Base-by-base conservation (phyloP, 2,888 invertebrate species). In the Fissipunctia ypsillon region DNA sequence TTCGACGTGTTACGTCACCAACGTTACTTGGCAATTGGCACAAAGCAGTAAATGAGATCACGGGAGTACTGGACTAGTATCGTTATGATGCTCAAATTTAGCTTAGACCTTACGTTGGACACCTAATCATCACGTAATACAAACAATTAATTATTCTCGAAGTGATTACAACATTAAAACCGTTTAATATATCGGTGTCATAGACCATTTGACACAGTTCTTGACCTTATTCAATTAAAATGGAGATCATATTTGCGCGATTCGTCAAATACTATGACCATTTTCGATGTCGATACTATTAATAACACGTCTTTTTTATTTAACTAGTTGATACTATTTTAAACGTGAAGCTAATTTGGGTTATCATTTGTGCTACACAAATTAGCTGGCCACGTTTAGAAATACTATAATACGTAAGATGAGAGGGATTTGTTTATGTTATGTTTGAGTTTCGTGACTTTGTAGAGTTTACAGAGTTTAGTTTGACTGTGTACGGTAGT, bases 11-110 rank as follows among this genome's bases (percentile, higher is more conserved):
- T 75, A 81, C 87, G 75, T 85, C 82, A 82, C 48, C 76, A 78
- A 71, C 72, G 66, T 67, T 80, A 81, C 78, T 84, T 86, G 76
- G 79, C 84, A 85, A 87, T 84, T 85, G 84, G 84, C 78, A 84
- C 83, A 71, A 79, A 84, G 84, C 83, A 78, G 72, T 78, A 75
- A 85, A 87, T 81, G 87, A 86, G 86, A 84, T 87, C 87, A 87
- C 80, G 71, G 73, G 76, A 80, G 64, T 81, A 80, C 79, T 76
- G 66, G 79, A 85, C 80, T 87, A 80, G 81, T 81, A 76, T 76
- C 64, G 45, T 76, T 73, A 73, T 76, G 78, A 85, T 80, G 71
- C 73, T 75, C 84, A 80, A 73, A 80, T 77, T 75, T 85, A 75
- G 68, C 81, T 66, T 67, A 79, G 76, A 68, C 79, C 79, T 80